Conservation (phyloP, 2,888 invertebrate genomes). For the Neoaliturus tenellus region DNA sequence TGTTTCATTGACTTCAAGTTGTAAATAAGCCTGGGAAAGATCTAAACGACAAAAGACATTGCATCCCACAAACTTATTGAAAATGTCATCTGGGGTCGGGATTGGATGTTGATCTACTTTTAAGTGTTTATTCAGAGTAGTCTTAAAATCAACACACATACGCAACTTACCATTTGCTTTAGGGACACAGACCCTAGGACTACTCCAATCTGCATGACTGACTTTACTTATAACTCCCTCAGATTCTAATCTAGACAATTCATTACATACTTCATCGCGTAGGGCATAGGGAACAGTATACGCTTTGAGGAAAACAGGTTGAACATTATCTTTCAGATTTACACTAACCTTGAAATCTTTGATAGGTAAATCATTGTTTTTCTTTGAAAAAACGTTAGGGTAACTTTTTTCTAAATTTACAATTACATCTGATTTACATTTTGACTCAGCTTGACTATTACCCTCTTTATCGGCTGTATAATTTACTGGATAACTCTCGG, state of each 20-base stretch:
- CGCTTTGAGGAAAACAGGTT: neutral
- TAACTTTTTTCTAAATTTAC: neutral
- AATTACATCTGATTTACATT: neutral
- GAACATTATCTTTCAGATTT: neutral
- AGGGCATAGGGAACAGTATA: neutral
- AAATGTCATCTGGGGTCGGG: conserved; percentile 13
- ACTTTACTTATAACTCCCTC: neutral
- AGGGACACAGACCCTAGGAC: neutral
- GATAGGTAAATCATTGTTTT: neutral
- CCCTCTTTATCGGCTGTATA: neutral
- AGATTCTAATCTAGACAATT: neutral
- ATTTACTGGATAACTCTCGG: neutral
- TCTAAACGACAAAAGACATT: conserved; percentile 28
- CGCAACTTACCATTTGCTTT: neutral
- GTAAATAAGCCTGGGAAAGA: conserved; percentile 1
- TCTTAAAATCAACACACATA: conserved; percentile 32
- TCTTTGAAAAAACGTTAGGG: neutral
- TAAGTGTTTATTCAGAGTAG: conserved; percentile 11
- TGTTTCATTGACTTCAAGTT: conserved; percentile 17
- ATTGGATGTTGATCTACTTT: conserved; percentile 27
- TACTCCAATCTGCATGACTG: neutral
- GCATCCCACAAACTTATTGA: conserved; percentile 25
- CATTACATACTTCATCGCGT: neutral
- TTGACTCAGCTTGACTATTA: neutral
- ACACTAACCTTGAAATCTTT: conserved; percentile 17